Base-by-base conservation (phyloP, 2,113 vertebrate species). In the Leptobrachium ailaonicum region DNA sequence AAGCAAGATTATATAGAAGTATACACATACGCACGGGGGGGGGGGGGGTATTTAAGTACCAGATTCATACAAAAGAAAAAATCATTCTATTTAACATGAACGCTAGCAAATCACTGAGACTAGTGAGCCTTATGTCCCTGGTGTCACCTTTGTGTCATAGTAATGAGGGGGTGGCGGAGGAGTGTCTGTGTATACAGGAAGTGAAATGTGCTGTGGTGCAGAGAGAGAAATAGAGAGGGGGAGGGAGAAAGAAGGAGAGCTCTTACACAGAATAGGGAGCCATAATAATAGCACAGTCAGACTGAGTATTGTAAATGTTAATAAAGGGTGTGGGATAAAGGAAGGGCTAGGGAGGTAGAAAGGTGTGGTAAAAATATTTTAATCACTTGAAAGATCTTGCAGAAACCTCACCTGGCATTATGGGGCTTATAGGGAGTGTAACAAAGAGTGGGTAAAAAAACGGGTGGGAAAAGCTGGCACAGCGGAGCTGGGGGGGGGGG, bases 131-230 rank as follows among this genome's bases (percentile, higher is more conserved):
- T 41, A 11, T 40, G 8, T 73, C 71, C 50, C 71, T 6, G 45
- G 13, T 72, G 70, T 72, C 50, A 72, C 50, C 10, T 54, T 47
- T 58, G 41, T 20, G 53, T 73, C 50, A 73, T 50, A 54, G 32
- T 10, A 40, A 53, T 69, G 41, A 12, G 66, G 42, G 41, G 7
- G 50, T 8, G 50, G 6, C 32, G 7, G 50, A 10, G 54, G 50
- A 50, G 11, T 56, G 53, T 58, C 71, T 58, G 32, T 73, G 71
- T 54, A 72, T 56, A 56, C 70, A 72, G 70, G 70, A 72, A 72
- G 70, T 56, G 50, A 72, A 53, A 54, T 72, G 20, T 54, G 3
- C 50, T 72, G 70, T 13, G 47, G 47, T 72, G 70, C 44, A 53
- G 45, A 53, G 47, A 72, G 32, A 13, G 47, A 41, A 9, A 40